A percentile compares a stretch with the other conserved stretches of the same genome.
Evolutionary conservation across 2,113 vertebrate species (phyloP).

Genomic region (Microcebus griseorufus): DNA sequence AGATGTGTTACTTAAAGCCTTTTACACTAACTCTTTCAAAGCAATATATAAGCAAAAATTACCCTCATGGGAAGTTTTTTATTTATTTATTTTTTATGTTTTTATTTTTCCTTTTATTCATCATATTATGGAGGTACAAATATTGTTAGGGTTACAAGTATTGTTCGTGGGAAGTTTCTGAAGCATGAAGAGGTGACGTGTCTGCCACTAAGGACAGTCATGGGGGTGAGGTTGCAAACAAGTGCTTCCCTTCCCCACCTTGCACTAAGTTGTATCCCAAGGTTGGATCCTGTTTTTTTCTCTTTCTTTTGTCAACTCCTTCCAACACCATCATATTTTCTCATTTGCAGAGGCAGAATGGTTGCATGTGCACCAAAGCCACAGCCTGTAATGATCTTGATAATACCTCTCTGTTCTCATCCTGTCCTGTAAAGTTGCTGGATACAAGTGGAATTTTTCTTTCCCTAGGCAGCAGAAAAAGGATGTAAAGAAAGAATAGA

Average conservation of each 20-base stretch:
- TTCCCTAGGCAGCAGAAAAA: not conserved
- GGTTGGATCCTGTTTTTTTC: not conserved
- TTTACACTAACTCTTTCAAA: not conserved
- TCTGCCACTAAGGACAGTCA: not conserved
- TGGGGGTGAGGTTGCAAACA: not conserved
- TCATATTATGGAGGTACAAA: too few species aligned
- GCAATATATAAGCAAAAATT: constrained; percentile 1
- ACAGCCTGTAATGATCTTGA: not conserved
- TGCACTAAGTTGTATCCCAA: not conserved
- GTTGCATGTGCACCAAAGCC: not conserved
- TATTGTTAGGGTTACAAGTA: too few species aligned
- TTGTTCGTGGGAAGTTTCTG: not conserved
- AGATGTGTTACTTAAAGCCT: not conserved
- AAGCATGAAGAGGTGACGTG: not conserved
- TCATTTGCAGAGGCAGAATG: not conserved
- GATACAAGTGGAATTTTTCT: not conserved
- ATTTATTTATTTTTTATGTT: too few species aligned
- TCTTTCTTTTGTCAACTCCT: not conserved
- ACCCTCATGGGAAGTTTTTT: not conserved
- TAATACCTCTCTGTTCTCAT: not conserved
- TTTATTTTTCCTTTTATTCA: too few species aligned
- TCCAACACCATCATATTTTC: not conserved
- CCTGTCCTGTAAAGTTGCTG: not conserved
- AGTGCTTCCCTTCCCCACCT: not conserved
- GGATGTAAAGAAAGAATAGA: not conserved